Conservation (phyloP, 2,888 invertebrate genomes). For the Bimastos eiseni region DNA sequence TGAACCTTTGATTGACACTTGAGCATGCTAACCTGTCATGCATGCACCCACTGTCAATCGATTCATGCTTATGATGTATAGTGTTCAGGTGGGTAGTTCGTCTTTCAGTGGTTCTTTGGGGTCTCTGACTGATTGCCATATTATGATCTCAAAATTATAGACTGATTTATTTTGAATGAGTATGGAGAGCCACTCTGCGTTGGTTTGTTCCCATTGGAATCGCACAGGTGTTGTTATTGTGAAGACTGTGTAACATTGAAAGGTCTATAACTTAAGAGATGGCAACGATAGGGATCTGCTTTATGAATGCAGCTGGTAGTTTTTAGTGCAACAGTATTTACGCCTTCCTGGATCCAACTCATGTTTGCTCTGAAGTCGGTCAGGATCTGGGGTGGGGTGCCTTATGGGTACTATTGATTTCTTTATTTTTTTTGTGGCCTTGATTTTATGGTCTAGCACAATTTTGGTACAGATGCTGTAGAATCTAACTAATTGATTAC, state of each 20-base stretch:
- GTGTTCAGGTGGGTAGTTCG: not conserved
- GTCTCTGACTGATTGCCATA: not conserved
- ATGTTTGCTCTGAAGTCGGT: not conserved
- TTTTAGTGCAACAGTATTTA: not conserved
- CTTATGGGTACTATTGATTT: not conserved
- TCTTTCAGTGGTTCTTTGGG: not conserved
- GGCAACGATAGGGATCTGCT: not conserved
- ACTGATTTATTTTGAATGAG: not conserved
- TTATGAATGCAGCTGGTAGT: not conserved
- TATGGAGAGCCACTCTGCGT: not conserved
- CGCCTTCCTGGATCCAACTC: not conserved
- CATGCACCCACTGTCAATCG: too few relatives aligned
- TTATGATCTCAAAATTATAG: not conserved
- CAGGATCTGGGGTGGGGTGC: not conserved
- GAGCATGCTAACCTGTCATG: too few relatives aligned
- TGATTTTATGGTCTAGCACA: not conserved
- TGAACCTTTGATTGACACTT: too few relatives aligned
- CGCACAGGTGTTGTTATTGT: too few relatives aligned
- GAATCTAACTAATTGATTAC: not conserved
- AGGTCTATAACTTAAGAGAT: not conserved
- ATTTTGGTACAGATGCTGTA: not conserved
- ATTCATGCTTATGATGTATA: too few relatives aligned
- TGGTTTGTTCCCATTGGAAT: not conserved
- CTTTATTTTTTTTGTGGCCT: not conserved
- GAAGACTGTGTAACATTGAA: not conserved